Base-by-base conservation (phyloP, 2,888 invertebrate genomes). In the Pinctada fucata region DNA sequence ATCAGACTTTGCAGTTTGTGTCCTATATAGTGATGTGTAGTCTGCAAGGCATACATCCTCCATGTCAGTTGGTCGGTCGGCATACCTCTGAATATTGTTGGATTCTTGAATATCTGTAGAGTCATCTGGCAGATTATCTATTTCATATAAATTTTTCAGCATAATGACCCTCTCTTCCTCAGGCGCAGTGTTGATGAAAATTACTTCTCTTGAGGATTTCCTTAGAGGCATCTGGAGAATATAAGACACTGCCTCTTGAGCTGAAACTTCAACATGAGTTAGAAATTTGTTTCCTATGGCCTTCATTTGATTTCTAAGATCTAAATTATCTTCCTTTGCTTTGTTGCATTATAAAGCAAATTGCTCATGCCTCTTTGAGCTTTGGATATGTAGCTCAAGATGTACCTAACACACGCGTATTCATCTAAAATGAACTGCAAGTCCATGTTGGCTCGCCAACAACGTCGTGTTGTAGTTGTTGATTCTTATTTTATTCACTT, bases 171-270 rank as follows among this genome's bases (percentile, higher is more conserved):
- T n/a, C 48, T 78, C 81, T 52, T 81, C 73, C 67, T 67, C 69
- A n/a, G 69, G 69, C 31, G 16, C 50, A 4, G 76, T 79, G 49
- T 78, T 82, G 8, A 86, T 75, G 78, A 86, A 87, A 2, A 86
- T 49, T 3, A 72, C 51, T n/a, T 80, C 69, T 68, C 85, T 71
- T 8, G 83, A 82, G 3, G 80, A 64, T 64, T 76, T 82, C 48
- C 81, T 13, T 10, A 84, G 16, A 51, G 83, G 82, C 76, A 82
- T 69, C 45, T 80, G 79, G 13, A 88, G 76, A 5, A 84, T 51
- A 2, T 83, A 75, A 79, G 83, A 88, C 1, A 77, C 85, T 66
- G 75, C 75, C 70, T 75, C 69, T 70, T 68, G 75, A 51, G 69
- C 68, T 47, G 16, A 31, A 13, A 48, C 70, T 75, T 69, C 68